These are phyloP conservation scores for Australoheros scitulus DNA, from an alignment of 2,113 vertebrate genomes.

Conservation along the genomic window DNA sequence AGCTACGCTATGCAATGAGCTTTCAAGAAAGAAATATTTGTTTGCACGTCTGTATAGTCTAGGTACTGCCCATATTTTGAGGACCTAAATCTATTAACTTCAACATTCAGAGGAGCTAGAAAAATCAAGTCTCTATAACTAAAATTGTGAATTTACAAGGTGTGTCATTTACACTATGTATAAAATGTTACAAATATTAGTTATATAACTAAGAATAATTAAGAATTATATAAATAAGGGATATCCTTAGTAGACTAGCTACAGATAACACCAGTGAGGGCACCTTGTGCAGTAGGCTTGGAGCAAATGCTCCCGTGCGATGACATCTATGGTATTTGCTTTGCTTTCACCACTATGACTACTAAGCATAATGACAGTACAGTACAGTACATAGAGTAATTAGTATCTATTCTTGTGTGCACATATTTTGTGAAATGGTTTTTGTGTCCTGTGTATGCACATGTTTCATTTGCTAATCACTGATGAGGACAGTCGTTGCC, in stretches of 20 bases:
- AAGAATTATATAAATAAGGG: background rate
- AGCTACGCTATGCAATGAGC: background rate
- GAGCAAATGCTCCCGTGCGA: background rate
- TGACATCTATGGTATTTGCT: background rate
- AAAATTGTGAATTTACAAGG: background rate
- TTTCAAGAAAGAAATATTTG: background rate
- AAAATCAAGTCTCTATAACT: background rate
- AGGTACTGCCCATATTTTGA: background rate
- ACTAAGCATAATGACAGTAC: background rate
- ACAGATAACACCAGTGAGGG: background rate
- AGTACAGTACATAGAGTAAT: background rate
- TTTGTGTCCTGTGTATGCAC: constrained; percentile 1
- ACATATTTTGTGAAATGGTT: constrained; percentile 3
- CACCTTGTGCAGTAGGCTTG: no score
- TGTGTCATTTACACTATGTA: background rate
- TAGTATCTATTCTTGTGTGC: background rate
- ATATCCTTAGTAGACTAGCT: background rate
- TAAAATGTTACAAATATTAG: background rate
- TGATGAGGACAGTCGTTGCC: constrained; percentile 1
- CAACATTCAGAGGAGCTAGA: no score
- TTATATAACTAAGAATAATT: rapidly evolving
- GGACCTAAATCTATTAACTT: background rate
- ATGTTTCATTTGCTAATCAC: constrained; percentile 34
- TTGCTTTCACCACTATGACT: background rate
- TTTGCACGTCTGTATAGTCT: background rate